Conservation (phyloP, 2,113 vertebrate genomes). For the Chauna torquata region DNA sequence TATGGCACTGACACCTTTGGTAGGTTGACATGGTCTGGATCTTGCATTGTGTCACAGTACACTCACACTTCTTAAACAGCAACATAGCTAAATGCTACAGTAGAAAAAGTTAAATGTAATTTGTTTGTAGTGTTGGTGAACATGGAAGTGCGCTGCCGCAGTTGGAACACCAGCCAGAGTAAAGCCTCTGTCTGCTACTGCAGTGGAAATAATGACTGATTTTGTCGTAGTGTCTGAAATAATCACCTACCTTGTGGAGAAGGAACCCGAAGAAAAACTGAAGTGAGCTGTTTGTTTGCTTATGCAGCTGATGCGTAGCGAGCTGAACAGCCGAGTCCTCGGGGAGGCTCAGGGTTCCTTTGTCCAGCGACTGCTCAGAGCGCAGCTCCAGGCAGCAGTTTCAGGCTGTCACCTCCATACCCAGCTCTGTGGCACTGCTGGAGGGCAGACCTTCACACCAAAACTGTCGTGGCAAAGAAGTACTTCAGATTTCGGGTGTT, state of each 20-base stretch:
- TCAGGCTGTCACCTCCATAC: background rate
- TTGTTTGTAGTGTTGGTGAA: background rate
- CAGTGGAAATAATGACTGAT: too few species aligned
- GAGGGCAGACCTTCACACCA: background rate
- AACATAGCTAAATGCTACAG: background rate
- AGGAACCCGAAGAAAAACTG: accelerated
- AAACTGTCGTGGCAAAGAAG: background rate
- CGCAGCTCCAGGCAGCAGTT: background rate
- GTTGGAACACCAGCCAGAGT: background rate
- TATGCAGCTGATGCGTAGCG: accelerated
- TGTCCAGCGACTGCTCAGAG: background rate
- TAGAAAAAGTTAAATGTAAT: background rate
- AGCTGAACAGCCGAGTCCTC: background rate
- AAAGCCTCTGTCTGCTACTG: too few species aligned
- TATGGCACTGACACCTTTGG: background rate
- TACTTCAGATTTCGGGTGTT: background rate
- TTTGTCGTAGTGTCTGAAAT: background rate
- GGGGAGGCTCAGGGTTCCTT: background rate
- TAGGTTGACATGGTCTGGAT: background rate
- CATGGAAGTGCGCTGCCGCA: background rate
- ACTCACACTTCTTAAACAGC: background rate
- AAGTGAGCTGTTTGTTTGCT: accelerated
- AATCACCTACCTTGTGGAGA: background rate
- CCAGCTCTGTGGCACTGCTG: background rate
- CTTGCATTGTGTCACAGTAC: background rate